Base-by-base conservation (phyloP, 2,888 invertebrate species). In the Lingula anatina region DNA sequence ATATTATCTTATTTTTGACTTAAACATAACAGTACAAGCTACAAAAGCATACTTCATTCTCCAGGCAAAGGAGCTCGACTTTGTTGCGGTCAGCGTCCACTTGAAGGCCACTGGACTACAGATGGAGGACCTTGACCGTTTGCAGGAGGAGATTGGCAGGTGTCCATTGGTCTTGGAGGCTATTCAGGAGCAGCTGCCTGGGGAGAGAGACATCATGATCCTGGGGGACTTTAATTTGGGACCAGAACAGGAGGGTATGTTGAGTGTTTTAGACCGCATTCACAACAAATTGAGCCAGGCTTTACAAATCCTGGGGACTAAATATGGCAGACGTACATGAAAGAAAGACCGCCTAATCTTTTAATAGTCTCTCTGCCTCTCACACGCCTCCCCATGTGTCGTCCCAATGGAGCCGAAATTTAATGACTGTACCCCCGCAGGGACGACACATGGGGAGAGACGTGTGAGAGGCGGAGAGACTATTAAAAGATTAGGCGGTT, bases 161-260 rank as follows among this genome's bases (percentile, higher is more conserved):
- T 56, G 70, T 25, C 54, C 60, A 1, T 51, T 57, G 21, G 41
- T 72, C 5, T 52, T 68, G 5, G 49, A 60, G 15, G 63, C 65
- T 2, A 54, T 70, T 26, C 53, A 61, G 24, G 55, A 64, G 3
- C 55, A 60, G 18, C 40, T 64, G 18, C 60, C 62, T 46, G 62
- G 60, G 43, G 66, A 64, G 52, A 62, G 66, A 20, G 65, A 71
- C 48, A 59, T 73, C 7, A 59, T 76, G 0, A 50, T 76, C 3
- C 47, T 73, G 5, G 76, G 76, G 21, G 71, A 74, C 53, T 73
- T 77, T 57, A 66, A 68, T 49, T 48, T 70, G 40, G 51, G 55
- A 25, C 67, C 73, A 23, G 58, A 63, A 31, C 53, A 61, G 24
- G 50, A 63, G 57, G 71, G 75, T 73, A 55, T 25, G 57, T 68